Percentiles rank a stretch among this genome's conserved stretches.
phyloP scores from a whole-genome alignment of 1,140 invertebrate species.

The Heliconius congener region DNA sequence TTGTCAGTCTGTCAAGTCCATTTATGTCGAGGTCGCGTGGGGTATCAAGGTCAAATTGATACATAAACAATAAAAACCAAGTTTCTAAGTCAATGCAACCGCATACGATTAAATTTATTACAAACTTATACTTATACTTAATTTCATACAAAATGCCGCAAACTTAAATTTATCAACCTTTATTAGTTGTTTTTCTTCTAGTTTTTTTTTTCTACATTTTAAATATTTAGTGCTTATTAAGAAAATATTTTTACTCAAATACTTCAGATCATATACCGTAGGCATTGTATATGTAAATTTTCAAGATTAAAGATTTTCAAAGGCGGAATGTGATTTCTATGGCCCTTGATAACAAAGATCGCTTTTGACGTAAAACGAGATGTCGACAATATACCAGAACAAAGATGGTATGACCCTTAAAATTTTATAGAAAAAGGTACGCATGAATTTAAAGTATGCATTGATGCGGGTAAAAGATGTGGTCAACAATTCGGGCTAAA shows the following conservation, averaged over 20 bases:
- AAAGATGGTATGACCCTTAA: constrained; percentile 15
- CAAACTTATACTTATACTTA: too few relatives aligned
- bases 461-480: background rate
- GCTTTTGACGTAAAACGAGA: constrained; percentile 20
- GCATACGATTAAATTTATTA: too few relatives aligned
- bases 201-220: background rate
- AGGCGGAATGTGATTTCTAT: constrained; percentile 11
- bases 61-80: too few relatives aligned
- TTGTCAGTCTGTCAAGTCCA: too few relatives aligned
- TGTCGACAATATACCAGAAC: constrained; percentile 7
- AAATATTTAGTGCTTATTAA: background rate
- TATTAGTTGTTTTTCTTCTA: too few relatives aligned
- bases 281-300: background rate
- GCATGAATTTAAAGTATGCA: constrained; percentile 7
- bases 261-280: background rate
- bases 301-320: background rate
- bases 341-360: constrained; percentile 10
- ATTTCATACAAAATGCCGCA: too few relatives aligned
- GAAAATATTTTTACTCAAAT: background rate
- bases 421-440: constrained; percentile 12
- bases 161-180: too few relatives aligned
- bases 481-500: background rate
- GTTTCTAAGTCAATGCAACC: too few relatives aligned
- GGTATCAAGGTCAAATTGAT: too few relatives aligned
- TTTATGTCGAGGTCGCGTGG: too few relatives aligned